These are phyloP conservation scores for Agrypnia vestita DNA, from an alignment of 1,140 invertebrate genomes.

Conservation along the genomic window DNA sequence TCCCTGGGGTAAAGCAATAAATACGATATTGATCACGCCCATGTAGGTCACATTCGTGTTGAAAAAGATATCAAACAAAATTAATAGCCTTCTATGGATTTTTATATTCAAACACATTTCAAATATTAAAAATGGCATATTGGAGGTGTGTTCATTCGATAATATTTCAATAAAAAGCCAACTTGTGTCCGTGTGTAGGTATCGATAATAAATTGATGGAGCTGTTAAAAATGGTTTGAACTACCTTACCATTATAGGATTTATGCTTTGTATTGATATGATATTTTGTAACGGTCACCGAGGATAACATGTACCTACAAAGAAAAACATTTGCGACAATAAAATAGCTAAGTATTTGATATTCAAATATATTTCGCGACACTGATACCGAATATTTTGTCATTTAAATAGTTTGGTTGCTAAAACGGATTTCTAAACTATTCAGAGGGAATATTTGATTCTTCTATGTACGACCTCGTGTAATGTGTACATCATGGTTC, in stretches of 20 bases:
- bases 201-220: constrained; percentile 11
- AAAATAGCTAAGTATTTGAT: background rate
- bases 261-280: constrained; percentile 20
- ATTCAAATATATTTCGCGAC: constrained; percentile 30
- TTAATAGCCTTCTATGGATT: constrained; percentile 30
- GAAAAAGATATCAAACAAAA: constrained; percentile 43
- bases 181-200: no score
- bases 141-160: constrained; percentile 35
- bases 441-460: no score
- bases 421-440: no score
- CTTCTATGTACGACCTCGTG: no score
- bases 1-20: constrained; percentile 4
- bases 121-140: constrained; percentile 12
- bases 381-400: constrained; percentile 16
- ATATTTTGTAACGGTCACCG: constrained; percentile 46
- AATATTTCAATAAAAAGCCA: constrained; percentile 42
- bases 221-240: constrained; percentile 29
- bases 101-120: constrained; percentile 22
- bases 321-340: background rate
- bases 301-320: constrained; percentile 11
- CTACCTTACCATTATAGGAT: background rate
- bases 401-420: constrained; percentile 6
- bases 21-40: constrained; percentile 22
- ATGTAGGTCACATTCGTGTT: background rate
- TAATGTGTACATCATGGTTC: no score